These are phyloP conservation scores for Ommatoiulus sabulosus DNA, from an alignment of 2,888 invertebrate species.

Conservation along the genomic window DNA sequence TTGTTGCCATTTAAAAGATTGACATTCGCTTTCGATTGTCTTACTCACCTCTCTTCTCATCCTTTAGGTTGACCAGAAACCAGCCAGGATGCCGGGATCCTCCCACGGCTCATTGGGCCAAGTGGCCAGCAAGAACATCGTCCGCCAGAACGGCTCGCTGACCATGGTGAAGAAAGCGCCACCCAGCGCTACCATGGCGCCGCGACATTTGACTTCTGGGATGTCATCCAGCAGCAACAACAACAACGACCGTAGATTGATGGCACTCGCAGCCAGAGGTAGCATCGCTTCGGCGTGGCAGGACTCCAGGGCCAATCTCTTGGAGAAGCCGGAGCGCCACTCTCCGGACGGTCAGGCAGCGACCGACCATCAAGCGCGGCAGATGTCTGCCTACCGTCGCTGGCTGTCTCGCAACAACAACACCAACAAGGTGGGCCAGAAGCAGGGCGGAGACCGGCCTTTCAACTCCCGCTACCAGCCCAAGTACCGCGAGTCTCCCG, in stretches of 20 bases:
- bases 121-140: not conserved
- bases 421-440: not conserved
- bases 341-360: not conserved
- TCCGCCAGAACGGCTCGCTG: not conserved
- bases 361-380: constrained; percentile 72
- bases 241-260: not conserved
- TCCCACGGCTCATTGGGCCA: not conserved
- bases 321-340: not conserved
- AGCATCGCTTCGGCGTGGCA: not conserved
- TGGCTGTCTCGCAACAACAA: constrained; percentile 76
- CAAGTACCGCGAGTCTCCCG: constrained; percentile 64
- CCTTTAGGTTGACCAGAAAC: not conserved
- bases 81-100: not conserved
- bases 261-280: not conserved
- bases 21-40: too few relatives aligned
- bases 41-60: not conserved
- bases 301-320: not conserved
- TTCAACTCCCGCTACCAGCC: not conserved
- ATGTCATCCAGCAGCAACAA: not conserved
- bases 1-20: too few relatives aligned
- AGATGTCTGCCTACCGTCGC: constrained; percentile 76
- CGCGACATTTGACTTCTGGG: too few relatives aligned
- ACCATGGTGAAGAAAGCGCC: not conserved
- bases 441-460: not conserved
- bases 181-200: not conserved